A percentile compares a stretch with the other conserved stretches of the same genome.
phyloP scores from a whole-genome alignment of 2,888 invertebrate species.

The Arge pagana region DNA sequence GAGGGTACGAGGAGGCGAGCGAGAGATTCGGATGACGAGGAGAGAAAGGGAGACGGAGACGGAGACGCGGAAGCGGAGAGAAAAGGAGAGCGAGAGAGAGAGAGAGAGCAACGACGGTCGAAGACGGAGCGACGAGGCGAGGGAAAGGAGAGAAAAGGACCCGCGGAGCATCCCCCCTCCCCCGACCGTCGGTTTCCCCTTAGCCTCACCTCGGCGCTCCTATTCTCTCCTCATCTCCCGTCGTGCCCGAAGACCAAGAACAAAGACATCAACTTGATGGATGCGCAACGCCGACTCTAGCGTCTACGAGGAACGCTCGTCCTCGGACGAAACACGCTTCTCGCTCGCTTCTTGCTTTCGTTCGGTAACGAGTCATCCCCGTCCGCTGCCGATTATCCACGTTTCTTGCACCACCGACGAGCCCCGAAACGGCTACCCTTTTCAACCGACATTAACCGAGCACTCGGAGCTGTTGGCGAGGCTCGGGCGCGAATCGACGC shows the following conservation, averaged over 20 bases:
- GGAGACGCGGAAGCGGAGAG: neutral
- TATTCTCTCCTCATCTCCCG: constrained; percentile 28
- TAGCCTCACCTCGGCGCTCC: constrained; percentile 14
- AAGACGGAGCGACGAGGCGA: constrained; percentile 48
- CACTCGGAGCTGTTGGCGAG: constrained; percentile 1
- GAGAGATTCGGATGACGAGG: neutral
- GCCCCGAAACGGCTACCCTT: constrained; percentile 19
- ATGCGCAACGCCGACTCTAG: constrained; percentile 37
- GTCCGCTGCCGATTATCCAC: constrained; percentile 21
- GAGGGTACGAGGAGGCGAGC: neutral
- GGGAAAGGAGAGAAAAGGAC: constrained; percentile 29
- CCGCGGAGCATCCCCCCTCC: constrained; percentile 40
- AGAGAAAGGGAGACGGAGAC: neutral
- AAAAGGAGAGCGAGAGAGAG: neutral
- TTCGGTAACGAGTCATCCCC: constrained; percentile 21
- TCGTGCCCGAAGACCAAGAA: constrained; percentile 45
- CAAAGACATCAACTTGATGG: constrained; percentile 57
- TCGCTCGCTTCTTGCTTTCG: constrained; percentile 17
- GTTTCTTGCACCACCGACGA: constrained; percentile 12
- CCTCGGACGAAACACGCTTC: constrained; percentile 31
- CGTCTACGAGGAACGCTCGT: constrained; percentile 30
- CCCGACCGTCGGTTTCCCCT: neutral
- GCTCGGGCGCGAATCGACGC: neutral
- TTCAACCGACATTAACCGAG: constrained; percentile 17
- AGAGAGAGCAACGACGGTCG: neutral